Evolutionary conservation across 2,797 vertebrate species (phyloP).

Genomic region (Enteromius anoplus): DNA sequence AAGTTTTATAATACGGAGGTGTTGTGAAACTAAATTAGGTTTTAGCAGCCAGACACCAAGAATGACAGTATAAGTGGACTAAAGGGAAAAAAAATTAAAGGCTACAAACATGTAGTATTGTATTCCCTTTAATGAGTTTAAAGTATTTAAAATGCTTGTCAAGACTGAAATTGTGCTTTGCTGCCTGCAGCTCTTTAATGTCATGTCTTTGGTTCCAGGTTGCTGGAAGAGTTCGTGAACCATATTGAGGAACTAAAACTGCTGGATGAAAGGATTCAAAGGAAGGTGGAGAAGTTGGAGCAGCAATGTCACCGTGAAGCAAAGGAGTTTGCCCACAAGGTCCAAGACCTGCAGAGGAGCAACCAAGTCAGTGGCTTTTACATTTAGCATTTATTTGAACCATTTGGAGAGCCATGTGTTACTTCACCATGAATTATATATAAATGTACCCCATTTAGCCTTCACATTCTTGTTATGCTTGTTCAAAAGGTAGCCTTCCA

Average conservation of each 20-base stretch:
- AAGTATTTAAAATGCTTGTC: conserved; percentile 7
- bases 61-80: conserved; percentile 8
- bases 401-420: background rate
- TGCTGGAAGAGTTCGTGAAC: conserved; percentile 96
- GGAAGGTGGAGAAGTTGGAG: conserved; percentile 96
- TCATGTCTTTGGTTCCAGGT: conserved; percentile 71
- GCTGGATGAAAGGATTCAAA: conserved; percentile 97
- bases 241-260: conserved; percentile 98
- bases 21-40: background rate
- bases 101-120: background rate
- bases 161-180: conserved; percentile 4
- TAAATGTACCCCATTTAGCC: background rate
- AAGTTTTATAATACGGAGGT: background rate
- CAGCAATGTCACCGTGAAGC: conserved; percentile 98
- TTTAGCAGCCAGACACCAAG: background rate
- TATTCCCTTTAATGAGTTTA: conserved; percentile 9
- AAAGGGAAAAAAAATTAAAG: background rate
- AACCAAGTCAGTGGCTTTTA: conserved; percentile 87
- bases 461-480: background rate
- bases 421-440: background rate
- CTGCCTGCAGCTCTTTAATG: background rate
- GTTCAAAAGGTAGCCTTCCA: conserved; percentile 92
- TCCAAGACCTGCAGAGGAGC: conserved; percentile 96
- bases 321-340: conserved; percentile 98
- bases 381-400: background rate